Conservation (phyloP, 2,888 invertebrate species). For the Stictocephala bisonia region DNA sequence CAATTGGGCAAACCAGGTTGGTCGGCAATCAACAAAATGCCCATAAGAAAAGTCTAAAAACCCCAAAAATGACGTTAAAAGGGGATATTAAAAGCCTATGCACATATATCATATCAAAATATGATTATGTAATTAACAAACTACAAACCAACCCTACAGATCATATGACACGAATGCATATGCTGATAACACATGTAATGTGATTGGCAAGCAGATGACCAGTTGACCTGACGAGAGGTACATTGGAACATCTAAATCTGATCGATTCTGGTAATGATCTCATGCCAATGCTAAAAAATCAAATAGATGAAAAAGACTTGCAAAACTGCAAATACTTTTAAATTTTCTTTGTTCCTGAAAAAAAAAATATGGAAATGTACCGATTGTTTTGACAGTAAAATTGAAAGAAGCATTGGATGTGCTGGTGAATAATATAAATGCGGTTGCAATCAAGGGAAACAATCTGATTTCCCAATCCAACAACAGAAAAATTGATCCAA, state of each 20-base stretch:
- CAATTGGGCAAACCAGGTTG: not conserved
- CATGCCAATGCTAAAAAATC: not conserved
- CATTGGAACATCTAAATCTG: not conserved
- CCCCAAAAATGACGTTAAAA: not conserved
- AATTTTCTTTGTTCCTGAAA: not conserved
- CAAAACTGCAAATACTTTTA: not conserved
- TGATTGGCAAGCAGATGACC: not conserved
- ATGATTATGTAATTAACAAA: not conserved
- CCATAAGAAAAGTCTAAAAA: not conserved
- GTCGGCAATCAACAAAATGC: not conserved
- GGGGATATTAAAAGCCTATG: not conserved
- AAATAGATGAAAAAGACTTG: not conserved
- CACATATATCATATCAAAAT: not conserved
- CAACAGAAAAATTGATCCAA: too few species aligned
- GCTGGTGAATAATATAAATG: too few species aligned
- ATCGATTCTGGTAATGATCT: not conserved
- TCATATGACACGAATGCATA: not conserved
- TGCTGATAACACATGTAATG: not conserved
- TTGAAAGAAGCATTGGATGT: too few species aligned
- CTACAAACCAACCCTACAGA: not conserved
- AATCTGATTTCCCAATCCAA: too few species aligned
- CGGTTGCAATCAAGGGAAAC: too few species aligned
- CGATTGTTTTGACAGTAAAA: not conserved
- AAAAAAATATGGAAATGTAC: conserved; percentile 1
- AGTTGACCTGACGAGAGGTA: not conserved